phyloP scores from a whole-genome alignment of 2,888 invertebrate species.

The Gonocerus acuteangulatus region DNA sequence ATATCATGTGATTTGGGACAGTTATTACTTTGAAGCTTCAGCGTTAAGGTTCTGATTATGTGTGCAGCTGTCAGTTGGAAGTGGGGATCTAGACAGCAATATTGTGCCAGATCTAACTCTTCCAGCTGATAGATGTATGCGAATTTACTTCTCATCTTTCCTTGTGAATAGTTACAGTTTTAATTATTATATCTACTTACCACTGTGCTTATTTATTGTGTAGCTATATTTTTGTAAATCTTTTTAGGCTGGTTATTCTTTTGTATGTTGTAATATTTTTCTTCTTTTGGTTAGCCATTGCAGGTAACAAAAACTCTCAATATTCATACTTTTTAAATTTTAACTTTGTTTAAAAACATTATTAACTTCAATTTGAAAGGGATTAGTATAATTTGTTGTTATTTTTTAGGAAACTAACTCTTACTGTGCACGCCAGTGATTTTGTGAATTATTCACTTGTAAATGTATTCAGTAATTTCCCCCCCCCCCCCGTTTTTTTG shows the following conservation, averaged over 20 bases:
- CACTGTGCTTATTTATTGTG: neutral
- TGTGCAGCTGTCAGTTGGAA: conserved; percentile 52
- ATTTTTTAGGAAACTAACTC: too few species aligned
- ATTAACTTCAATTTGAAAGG: too few species aligned
- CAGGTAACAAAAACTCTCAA: conserved; percentile 8
- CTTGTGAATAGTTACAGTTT: neutral
- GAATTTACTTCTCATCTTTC: conserved; percentile 7
- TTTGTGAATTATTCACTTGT: too few species aligned
- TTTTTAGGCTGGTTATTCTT: neutral
- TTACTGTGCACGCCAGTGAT: too few species aligned
- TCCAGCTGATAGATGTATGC: conserved; percentile 53
- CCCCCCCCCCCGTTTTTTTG: too few species aligned
- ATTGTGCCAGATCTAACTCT: conserved; percentile 66
- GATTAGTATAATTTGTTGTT: too few species aligned
- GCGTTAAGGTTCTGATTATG: conserved; percentile 6
- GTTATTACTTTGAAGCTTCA: conserved; percentile 7
- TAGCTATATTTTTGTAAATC: neutral
- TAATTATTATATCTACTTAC: neutral
- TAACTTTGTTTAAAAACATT: neutral
- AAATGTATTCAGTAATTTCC: too few species aligned
- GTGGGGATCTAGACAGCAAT: conserved; percentile 55
- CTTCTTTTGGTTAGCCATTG: conserved; percentile 9
- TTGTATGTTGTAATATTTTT: conserved; percentile 5
- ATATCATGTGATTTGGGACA: conserved; percentile 17
- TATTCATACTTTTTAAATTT: neutral